Conservation (phyloP, 1,140 invertebrate genomes). For the Diorhabda sublineata region DNA sequence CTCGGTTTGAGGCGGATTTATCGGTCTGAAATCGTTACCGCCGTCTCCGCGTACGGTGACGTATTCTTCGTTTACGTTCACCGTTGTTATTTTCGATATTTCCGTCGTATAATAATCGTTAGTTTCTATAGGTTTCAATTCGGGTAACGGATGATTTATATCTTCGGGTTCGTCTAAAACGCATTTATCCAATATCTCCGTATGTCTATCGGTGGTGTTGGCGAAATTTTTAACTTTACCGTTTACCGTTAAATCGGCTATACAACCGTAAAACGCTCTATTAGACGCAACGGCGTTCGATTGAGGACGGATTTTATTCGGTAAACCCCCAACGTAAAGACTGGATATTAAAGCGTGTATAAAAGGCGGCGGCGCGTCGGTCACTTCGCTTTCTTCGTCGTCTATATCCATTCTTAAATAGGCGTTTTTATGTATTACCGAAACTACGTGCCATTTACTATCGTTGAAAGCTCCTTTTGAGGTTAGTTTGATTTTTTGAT, state of each 20-base stretch:
- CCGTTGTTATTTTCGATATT: constrained; percentile 27
- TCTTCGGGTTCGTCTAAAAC: constrained; percentile 39
- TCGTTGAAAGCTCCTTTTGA: constrained; percentile 73
- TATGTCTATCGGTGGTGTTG: constrained; percentile 58
- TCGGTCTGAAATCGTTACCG: constrained; percentile 24
- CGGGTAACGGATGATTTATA: constrained; percentile 23
- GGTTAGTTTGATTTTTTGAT: constrained; percentile 59
- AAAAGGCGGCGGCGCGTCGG: constrained; percentile 53
- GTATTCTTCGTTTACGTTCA: not conserved
- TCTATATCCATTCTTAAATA: constrained; percentile 76
- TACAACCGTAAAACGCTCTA: constrained; percentile 71
- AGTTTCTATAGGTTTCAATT: constrained; percentile 30
- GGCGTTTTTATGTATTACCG: constrained; percentile 65
- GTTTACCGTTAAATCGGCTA: constrained; percentile 83
- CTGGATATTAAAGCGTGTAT: constrained; percentile 60
- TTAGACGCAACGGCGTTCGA: constrained; percentile 45
- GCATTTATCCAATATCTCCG: constrained; percentile 65
- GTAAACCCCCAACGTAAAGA: constrained; percentile 83
- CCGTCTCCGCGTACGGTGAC: constrained; percentile 36
- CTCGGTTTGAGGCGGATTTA: not conserved
- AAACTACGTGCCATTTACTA: constrained; percentile 89
- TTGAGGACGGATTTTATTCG: constrained; percentile 52
- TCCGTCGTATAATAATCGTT: constrained; percentile 27
- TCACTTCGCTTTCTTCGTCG: constrained; percentile 67
- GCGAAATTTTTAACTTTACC: constrained; percentile 78